Percentiles rank a stretch among this genome's conserved stretches.
These are phyloP conservation scores for Bradypodion pumilum DNA, from an alignment of 2,797 vertebrate genomes.

Conservation along the genomic window DNA sequence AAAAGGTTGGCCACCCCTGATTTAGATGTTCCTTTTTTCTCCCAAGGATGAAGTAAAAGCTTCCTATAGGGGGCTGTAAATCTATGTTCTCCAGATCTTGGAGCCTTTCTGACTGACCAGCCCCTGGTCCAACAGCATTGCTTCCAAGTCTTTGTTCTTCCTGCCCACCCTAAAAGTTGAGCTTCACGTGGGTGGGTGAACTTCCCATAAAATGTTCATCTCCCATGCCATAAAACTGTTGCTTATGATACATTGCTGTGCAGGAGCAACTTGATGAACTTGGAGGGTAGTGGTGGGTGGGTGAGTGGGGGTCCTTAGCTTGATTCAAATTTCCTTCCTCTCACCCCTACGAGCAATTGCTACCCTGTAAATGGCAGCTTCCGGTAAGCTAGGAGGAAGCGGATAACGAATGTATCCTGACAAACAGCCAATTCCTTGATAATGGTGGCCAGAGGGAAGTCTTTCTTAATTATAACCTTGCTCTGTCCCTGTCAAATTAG, in stretches of 20 bases:
- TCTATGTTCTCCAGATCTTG: too few relatives aligned
- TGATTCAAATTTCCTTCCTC: slow-evolving; percentile 5
- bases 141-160: too few relatives aligned
- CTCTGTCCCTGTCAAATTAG: slow-evolving; percentile 51
- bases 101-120: too few relatives aligned
- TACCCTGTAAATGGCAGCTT: slow-evolving; percentile 14
- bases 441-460: slow-evolving; percentile 34
- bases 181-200: not conserved
- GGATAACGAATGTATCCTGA: not conserved
- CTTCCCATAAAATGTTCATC: not conserved
- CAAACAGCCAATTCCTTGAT: slow-evolving; percentile 6
- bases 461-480: slow-evolving; percentile 42
- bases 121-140: too few relatives aligned
- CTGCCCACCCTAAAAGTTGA: not conserved
- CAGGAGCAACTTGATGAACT: not conserved
- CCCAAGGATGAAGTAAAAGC: too few relatives aligned
- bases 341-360: slow-evolving; percentile 11
- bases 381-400: slow-evolving; percentile 8
- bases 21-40: too few relatives aligned
- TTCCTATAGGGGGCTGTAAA: too few relatives aligned
- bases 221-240: not conserved
- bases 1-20: too few relatives aligned
- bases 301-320: not conserved
- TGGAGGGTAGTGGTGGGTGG: not conserved
- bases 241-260: not conserved